Evolutionary conservation across 1,140 invertebrate genomes (phyloP).

Genomic region (silkworm (Bombyx mori)): ASM3026992v2 NC_085121.1:3098501-3099000

Average conservation of each 20-base stretch:
- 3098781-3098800: conserved; percentile 75
- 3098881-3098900: conserved; percentile 50
- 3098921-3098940: conserved; percentile 76
- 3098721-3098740: conserved; percentile 67
- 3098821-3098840: conserved; percentile 69
- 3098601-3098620: conserved; percentile 72
- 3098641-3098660: conserved; percentile 61
- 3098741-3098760: conserved; percentile 72
- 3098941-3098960: conserved; percentile 79
- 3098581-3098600: conserved; percentile 74
- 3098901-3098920: conserved; percentile 68
- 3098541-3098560: conserved; percentile 68
- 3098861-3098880: conserved; percentile 76
- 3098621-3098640: conserved; percentile 60
- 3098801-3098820: conserved; percentile 60
- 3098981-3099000: conserved; percentile 68
- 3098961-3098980: conserved; percentile 75
- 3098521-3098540: conserved; percentile 36
- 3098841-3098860: conserved; percentile 74
- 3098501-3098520: conserved; percentile 46
- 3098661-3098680: conserved; percentile 50
- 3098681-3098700: conserved; percentile 62
- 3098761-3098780: conserved; percentile 77
- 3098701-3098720: conserved; percentile 68
- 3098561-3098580: conserved; percentile 75